Evolutionary conservation across 2,113 vertebrate species (phyloP), one percentile per base, ranked within the genome.

Genomic region (Daubentonia madagascariensis): DNA sequence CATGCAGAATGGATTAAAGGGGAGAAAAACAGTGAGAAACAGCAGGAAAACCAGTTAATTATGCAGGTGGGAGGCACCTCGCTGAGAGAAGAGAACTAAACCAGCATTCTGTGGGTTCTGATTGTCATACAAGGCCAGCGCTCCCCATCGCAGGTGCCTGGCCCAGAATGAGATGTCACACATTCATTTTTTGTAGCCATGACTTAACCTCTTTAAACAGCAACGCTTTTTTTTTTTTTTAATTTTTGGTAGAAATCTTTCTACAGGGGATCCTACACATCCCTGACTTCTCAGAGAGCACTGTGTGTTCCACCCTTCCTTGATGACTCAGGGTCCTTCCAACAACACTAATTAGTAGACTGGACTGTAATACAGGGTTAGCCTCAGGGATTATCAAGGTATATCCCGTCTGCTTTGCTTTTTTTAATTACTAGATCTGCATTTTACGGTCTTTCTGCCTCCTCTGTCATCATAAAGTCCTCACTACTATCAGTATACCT

Each of bases 291-390:
- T 85, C 45, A 23, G 59, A 87, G 57, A 68, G 17, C 32, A 0
- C 2, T 1, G 0, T 6, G 63, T 1, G 43, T 6, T n/a, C 89
- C 59, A 3, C 37, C 20, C 48, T 59, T 57, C 52, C 43, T 59
- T 45, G 88, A 80, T 85, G 80, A 92, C 79, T 89, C 91, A 17
- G 73, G 76, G 68, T 87, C 91, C 35, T 94, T 92, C 48, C 4
- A 6, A 83, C 72, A 90, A 32, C n/a, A 10, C 84, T 89, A 70
- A 94, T 84, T 37, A 96, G 68, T 5, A 54, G 80, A 70, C 45
- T 10, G 28, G 54, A 48, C 76, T 28, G 11, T 81, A 50, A 81
- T 25, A 14, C 68, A 17, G 54, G 80, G 95, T 72, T 76, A 61
- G 93, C 85, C 57, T 52, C 20, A 0, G 80, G 73, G 84, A 79